A percentile compares a stretch with the other conserved stretches of the same genome.
Conservation (phyloP, 2,888 invertebrate species). For the Tigriopus californicus region DNA sequence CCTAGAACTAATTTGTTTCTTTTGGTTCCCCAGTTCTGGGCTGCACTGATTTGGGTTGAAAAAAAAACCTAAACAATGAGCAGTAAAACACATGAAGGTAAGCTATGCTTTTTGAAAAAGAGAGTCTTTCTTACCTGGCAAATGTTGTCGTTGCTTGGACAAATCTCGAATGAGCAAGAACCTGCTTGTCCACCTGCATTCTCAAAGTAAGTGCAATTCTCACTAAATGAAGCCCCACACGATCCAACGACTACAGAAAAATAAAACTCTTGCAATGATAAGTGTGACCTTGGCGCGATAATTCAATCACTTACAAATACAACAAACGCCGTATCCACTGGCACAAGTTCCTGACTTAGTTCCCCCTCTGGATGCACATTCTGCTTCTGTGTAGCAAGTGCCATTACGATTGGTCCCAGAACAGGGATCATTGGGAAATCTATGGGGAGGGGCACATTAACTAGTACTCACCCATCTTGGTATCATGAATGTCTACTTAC, state of each 20-base stretch:
- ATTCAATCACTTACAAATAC: background rate
- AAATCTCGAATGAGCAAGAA: background rate
- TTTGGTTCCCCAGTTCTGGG: no score
- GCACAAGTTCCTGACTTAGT: background rate
- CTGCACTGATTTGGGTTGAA: no score
- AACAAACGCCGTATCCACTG: background rate
- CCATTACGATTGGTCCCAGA: background rate
- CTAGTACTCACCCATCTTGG: no score
- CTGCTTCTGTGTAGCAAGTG: slow-evolving; percentile 2
- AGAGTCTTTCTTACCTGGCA: background rate
- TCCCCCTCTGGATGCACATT: background rate
- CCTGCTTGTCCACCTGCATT: background rate
- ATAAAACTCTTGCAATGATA: background rate
- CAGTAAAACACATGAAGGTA: no score
- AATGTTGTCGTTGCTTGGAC: background rate
- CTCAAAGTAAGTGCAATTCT: background rate
- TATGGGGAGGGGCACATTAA: background rate
- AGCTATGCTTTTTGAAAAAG: no score
- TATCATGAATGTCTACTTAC: no score
- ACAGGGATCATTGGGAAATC: slow-evolving; percentile 6
- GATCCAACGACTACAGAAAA: background rate
- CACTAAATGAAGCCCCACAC: background rate
- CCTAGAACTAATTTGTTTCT: no score
- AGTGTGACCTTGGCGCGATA: no score
- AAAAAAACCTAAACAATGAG: no score